These are phyloP conservation scores for Spodoptera exigua DNA, from an alignment of 2,888 invertebrate genomes.

Conservation along the genomic window DNA sequence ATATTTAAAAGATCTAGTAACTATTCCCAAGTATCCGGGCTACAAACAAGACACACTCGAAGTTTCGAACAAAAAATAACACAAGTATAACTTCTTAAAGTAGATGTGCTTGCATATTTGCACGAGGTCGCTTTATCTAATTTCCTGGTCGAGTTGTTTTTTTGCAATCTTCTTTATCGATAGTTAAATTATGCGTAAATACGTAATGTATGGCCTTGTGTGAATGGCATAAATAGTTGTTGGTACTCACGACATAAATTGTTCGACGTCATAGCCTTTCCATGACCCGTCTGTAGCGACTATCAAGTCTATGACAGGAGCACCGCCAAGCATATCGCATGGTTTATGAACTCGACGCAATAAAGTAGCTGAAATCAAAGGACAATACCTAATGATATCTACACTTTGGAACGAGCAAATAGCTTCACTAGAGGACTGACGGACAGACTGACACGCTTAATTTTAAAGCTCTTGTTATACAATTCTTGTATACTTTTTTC, in stretches of 20 bases:
- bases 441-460: too few species aligned
- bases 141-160: conserved; percentile 37
- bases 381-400: too few species aligned
- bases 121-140: conserved; percentile 34
- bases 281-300: conserved; percentile 90
- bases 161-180: conserved; percentile 14
- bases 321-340: conserved; percentile 72
- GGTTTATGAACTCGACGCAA: conserved; percentile 71
- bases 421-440: too few species aligned
- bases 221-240: conserved; percentile 23
- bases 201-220: conserved; percentile 34
- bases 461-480: too few species aligned
- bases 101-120: conserved; percentile 11
- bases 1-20: too few species aligned
- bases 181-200: conserved; percentile 21
- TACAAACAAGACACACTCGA: too few species aligned
- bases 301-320: conserved; percentile 87
- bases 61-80: too few species aligned
- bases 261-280: conserved; percentile 87
- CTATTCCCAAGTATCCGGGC: too few species aligned
- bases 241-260: conserved; percentile 87
- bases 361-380: conserved; percentile 68
- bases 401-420: too few species aligned
- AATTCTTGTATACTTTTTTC: too few species aligned
- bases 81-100: conserved; percentile 4